Evolutionary conservation across 1,140 invertebrate genomes (phyloP).

Genomic region (Frieseomelitta varia): DNA sequence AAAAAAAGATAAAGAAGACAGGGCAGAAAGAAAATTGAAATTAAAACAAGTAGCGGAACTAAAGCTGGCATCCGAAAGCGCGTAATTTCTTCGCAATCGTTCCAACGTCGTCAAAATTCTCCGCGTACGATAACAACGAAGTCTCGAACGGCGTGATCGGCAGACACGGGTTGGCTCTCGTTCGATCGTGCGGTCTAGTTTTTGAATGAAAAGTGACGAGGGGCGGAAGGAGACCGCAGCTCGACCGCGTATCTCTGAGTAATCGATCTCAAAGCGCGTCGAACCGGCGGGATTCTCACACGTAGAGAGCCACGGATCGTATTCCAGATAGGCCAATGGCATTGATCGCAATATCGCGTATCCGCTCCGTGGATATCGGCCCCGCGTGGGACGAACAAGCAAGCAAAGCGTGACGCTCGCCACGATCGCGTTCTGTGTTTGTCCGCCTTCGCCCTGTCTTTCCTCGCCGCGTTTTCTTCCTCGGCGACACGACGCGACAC

Average conservation of each 20-base stretch:
- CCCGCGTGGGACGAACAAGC: slow-evolving; percentile 57
- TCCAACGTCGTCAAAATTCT: too few species aligned
- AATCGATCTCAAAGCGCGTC: slow-evolving; percentile 56
- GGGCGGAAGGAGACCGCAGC: background rate
- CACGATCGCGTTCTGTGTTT: background rate
- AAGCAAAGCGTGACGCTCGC: slow-evolving; percentile 49
- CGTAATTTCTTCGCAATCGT: too few species aligned
- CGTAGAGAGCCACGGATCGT: slow-evolving; percentile 53
- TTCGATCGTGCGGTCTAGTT: slow-evolving; percentile 3
- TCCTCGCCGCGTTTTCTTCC: slow-evolving; percentile 38
- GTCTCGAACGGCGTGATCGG: too few species aligned
- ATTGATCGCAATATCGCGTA: slow-evolving; percentile 65
- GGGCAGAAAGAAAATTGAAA: too few species aligned
- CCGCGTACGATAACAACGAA: too few species aligned
- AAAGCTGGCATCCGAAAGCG: too few species aligned
- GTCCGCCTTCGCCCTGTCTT: slow-evolving; percentile 35
- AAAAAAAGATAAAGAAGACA: too few species aligned
- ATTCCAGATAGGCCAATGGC: slow-evolving; percentile 65
- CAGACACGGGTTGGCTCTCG: background rate
- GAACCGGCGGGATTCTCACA: slow-evolving; percentile 60
- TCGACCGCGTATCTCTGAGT: slow-evolving; percentile 38
- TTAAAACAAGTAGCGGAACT: too few species aligned
- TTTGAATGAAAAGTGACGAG: slow-evolving; percentile 48
- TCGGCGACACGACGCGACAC: background rate
- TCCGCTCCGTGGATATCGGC: slow-evolving; percentile 49